A percentile compares a stretch with the other conserved stretches of the same genome.
Conservation (phyloP, 2,888 invertebrate species). For the Nomada goodeniana region DNA sequence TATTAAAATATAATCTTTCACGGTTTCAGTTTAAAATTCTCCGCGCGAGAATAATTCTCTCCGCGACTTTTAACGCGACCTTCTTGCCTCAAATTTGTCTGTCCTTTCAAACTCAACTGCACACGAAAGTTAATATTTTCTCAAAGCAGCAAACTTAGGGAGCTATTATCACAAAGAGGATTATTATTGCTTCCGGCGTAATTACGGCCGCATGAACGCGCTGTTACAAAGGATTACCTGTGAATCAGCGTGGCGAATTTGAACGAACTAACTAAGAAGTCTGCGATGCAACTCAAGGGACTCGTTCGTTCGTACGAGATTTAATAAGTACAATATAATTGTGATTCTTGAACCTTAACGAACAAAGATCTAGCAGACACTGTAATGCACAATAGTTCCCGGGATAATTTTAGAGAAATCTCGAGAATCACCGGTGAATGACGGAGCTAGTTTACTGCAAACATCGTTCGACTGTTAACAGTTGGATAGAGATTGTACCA, state of each 20-base stretch:
- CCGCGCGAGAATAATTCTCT: too few species aligned
- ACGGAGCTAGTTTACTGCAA: conserved; percentile 28
- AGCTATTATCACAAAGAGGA: conserved; percentile 25
- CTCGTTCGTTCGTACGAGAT: neutral
- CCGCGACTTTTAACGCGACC: neutral
- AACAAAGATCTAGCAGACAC: neutral
- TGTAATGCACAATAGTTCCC: neutral
- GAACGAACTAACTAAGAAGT: neutral
- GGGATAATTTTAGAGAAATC: conserved; percentile 9
- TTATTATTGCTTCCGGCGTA: conserved; percentile 5
- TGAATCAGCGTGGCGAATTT: neutral
- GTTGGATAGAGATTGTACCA: neutral
- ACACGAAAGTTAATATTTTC: neutral
- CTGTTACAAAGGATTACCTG: neutral
- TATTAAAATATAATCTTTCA: too few species aligned
- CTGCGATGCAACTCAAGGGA: conserved; percentile 3
- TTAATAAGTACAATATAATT: conserved; percentile 33
- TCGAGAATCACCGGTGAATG: conserved; percentile 10
- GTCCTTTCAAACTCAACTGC: neutral
- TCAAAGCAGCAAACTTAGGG: conserved; percentile 7
- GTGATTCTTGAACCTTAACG: neutral
- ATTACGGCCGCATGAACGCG: conserved; percentile 22
- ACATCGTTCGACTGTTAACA: conserved; percentile 41
- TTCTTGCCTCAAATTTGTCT: neutral
- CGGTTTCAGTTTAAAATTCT: too few species aligned